Percentiles rank a stretch among this genome's conserved stretches.
These are phyloP conservation scores for Speoplatyrhinus poulsoni DNA, from an alignment of 2,113 vertebrate genomes.

Conservation along the genomic window DNA sequence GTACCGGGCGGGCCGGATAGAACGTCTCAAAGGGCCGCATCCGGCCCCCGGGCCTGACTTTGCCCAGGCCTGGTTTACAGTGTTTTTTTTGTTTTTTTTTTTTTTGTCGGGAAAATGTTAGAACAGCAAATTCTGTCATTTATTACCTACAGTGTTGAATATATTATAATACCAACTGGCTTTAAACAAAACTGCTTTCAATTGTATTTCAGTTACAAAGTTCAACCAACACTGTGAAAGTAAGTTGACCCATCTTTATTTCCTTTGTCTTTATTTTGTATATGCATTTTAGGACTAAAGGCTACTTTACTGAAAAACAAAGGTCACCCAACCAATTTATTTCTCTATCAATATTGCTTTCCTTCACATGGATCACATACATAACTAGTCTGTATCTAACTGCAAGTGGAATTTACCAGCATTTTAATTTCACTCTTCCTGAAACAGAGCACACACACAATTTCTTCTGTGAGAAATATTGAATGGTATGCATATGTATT, in stretches of 20 bases:
- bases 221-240: conserved; percentile 70
- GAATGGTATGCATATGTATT: neutral
- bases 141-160: conserved; percentile 5
- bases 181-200: conserved; percentile 58
- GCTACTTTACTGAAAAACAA: neutral
- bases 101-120: too few relatives aligned
- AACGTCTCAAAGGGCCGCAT: too few relatives aligned
- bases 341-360: conserved; percentile 5
- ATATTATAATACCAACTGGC: conserved; percentile 28
- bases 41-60: too few relatives aligned
- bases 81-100: too few relatives aligned
- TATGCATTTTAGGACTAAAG: conserved; percentile 4
- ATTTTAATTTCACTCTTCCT: too few relatives aligned
- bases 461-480: neutral
- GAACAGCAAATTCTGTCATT: neutral
- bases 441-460: neutral
- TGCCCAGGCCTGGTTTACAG: too few relatives aligned
- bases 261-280: conserved; percentile 1
- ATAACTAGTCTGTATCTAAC: neutral
- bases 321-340: conserved; percentile 17
- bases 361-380: neutral
- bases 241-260: conserved; percentile 65
- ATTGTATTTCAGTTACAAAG: conserved; percentile 79
- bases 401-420: neutral
- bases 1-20: too few relatives aligned